Evolutionary conservation across 2,113 vertebrate genomes (phyloP).

Genomic region (Erpornis zantholeuca): DNA sequence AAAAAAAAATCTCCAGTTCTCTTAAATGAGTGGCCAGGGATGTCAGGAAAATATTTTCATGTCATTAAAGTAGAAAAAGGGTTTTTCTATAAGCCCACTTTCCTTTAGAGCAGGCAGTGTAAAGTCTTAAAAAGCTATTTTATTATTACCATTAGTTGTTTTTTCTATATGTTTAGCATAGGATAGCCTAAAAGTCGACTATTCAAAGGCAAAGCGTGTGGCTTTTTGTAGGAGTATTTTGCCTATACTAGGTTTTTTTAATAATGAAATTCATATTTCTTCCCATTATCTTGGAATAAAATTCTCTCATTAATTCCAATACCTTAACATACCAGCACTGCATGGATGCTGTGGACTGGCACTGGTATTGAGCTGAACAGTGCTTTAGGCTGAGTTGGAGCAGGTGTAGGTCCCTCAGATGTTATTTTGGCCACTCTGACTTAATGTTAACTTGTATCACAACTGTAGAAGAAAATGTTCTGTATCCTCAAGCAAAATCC

Average conservation of each 20-base stretch:
- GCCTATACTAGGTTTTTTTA: neutral
- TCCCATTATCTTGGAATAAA: neutral
- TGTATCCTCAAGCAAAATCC: neutral
- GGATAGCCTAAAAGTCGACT: neutral
- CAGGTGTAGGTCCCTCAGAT: neutral
- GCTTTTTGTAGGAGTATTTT: neutral
- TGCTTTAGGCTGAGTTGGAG: neutral
- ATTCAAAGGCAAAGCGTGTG: neutral
- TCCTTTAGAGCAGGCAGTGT: neutral
- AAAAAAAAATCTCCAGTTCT: neutral
- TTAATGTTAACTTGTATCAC: neutral
- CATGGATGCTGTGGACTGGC: neutral
- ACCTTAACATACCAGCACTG: neutral
- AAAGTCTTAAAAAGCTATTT: neutral
- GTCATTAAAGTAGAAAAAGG: neutral
- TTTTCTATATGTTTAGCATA: neutral
- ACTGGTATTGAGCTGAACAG: neutral
- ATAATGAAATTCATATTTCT: neutral
- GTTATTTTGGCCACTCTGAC: neutral
- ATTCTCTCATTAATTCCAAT: neutral
- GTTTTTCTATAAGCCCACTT: neutral
- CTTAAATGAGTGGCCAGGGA: neutral
- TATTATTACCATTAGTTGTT: neutral
- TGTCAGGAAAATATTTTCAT: neutral
- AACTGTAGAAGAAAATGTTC: neutral